Evolutionary conservation across 2,113 vertebrate genomes (phyloP).

Genomic region (Esox niger): DNA sequence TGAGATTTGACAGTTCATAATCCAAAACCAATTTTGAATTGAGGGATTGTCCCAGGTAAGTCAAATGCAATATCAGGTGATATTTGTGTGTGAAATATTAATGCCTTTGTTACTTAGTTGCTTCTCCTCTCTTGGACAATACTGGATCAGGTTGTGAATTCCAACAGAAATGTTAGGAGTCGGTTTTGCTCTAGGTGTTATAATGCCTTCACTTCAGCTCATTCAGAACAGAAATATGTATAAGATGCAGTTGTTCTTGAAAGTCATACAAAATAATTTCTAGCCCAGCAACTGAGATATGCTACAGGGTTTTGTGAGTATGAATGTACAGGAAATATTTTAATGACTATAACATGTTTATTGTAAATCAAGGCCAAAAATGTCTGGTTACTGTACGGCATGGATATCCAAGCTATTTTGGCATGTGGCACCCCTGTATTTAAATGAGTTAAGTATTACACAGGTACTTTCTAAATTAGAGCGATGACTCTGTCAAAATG

Average conservation of each 20-base stretch:
- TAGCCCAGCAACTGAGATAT: constrained; percentile 43
- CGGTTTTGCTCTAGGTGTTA: neutral
- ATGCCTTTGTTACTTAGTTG: constrained; percentile 13
- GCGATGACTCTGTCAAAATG: no score
- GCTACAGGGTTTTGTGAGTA: neutral
- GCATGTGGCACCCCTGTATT: no score
- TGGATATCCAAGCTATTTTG: no score
- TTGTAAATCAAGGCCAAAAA: neutral
- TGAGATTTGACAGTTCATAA: constrained; percentile 43
- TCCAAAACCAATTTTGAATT: constrained; percentile 44
- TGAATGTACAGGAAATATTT: neutral
- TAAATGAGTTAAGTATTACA: no score
- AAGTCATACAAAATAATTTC: constrained; percentile 26
- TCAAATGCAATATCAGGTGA: constrained; percentile 33
- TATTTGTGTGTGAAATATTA: constrained; percentile 54
- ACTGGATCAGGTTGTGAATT: constrained; percentile 35
- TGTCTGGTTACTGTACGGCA: neutral
- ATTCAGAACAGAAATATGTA: neutral
- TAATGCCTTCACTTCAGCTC: constrained; percentile 28
- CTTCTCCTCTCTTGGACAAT: constrained; percentile 29
- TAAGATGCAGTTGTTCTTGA: neutral
- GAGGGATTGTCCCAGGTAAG: constrained; percentile 32
- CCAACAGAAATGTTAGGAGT: constrained; percentile 28
- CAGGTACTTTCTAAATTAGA: no score
- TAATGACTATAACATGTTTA: neutral